Conservation (phyloP, 2,113 vertebrate species). For the Glaucidium brasilianum region DNA sequence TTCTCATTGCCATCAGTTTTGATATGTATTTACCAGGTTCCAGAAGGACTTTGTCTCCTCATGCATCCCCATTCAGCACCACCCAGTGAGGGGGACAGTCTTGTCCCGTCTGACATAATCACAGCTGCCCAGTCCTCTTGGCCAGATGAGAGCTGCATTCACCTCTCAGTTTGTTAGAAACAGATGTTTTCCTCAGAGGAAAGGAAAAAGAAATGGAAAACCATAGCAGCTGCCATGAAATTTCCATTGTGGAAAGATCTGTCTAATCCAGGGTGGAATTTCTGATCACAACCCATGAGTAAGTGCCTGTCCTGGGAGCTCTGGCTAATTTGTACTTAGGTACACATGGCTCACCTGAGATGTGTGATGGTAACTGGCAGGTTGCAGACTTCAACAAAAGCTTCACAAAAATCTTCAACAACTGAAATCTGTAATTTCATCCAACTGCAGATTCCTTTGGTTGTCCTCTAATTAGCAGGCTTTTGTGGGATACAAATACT, state of each 20-base stretch:
- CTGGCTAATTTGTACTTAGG: rapidly evolving
- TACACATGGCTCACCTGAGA: neutral
- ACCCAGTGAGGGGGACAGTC: rapidly evolving
- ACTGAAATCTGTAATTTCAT: neutral
- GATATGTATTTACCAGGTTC: neutral
- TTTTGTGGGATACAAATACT: neutral
- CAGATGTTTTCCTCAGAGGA: slow-evolving; percentile 18
- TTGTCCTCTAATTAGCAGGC: neutral
- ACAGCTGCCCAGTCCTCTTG: neutral
- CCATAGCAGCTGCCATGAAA: neutral
- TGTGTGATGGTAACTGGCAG: neutral
- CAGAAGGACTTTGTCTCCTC: neutral
- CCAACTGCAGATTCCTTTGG: neutral
- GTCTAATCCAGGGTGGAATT: neutral
- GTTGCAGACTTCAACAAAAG: neutral
- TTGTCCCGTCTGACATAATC: neutral
- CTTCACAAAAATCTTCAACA: neutral
- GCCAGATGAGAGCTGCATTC: neutral
- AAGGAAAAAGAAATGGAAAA: neutral
- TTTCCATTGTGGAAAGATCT: neutral
- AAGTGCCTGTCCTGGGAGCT: neutral
- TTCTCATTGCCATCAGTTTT: neutral
- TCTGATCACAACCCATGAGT: neutral
- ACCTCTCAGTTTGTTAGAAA: neutral
- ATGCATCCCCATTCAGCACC: neutral